Base-by-base conservation (phyloP, 2,888 invertebrate species). In the Amiota minor region DNA sequence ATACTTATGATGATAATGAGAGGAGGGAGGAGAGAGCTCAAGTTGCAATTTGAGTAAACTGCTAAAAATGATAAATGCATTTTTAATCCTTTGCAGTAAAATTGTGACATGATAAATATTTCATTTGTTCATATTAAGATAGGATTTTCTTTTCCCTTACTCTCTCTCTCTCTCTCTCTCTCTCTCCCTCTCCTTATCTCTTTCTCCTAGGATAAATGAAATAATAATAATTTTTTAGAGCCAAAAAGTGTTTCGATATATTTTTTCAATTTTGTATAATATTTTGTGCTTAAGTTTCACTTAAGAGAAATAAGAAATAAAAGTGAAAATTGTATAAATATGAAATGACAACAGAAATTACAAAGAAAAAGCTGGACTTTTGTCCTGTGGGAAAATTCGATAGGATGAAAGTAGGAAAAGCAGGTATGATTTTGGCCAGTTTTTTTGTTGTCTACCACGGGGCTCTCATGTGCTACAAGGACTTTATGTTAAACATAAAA, bases 61-160 rank as follows among this genome's bases (percentile, higher is more conserved):
- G 50, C 50, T 72, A 61, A 65, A 76, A 77, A 72, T 74, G 72
- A 76, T 73, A 75, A 77, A 78, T 75, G 73, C 71, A 72, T 69
- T 74, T 77, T 77, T 79, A 79, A 79, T 76, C 76, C 76, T 73
- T 73, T 76, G 65, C 50, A 74, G 73, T 76, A 68, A 77, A 35
- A 74, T 76, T 76, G 50, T 71, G 69, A 71, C 72, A 74, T 65
- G 23, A 69, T 55, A 71, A 72, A 70, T 56, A 73, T 74, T 71
- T 73, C 53, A 72, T 70, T 70, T 76, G 74, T 70, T 76, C 72
- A 74, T 9, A 59, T 59, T 16, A 16, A 20, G 59, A 59, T 16
- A 59, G 18, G 11, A 18, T 18, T 59, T 18, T 16, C 11, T 16
- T 59, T 59, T 56, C 11, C 9, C 18, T 53, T 8, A 9, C 53